These are phyloP conservation scores for Sminthurinus aureus DNA, from an alignment of 2,888 invertebrate genomes.

Conservation along the genomic window DNA sequence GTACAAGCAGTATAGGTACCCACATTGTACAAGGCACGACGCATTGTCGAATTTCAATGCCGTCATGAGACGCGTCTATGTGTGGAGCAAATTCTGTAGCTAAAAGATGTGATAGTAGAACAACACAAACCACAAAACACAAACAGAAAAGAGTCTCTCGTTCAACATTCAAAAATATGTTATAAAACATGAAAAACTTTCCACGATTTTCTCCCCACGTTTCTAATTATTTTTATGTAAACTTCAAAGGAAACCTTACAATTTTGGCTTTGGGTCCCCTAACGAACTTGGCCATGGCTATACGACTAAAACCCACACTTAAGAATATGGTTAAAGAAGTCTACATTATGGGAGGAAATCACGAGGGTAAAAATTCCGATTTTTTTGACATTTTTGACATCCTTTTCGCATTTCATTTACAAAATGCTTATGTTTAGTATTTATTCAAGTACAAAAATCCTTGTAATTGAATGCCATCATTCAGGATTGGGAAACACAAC, in stretches of 20 bases:
- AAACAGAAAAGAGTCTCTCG: background rate
- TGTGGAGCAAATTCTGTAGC: no score
- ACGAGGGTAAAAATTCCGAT: constrained; percentile 39
- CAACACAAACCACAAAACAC: background rate
- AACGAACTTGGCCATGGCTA: constrained; percentile 80
- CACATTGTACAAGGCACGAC: no score
- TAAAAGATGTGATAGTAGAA: background rate
- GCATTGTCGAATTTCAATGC: no score
- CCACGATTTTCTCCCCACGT: background rate
- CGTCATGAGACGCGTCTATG: no score
- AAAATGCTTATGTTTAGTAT: background rate
- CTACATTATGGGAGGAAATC: constrained; percentile 57
- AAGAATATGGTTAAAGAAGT: constrained; percentile 49
- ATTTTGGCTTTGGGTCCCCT: constrained; percentile 72
- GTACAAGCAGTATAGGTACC: no score
- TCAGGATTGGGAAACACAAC: constrained; percentile 70
- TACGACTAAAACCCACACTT: constrained; percentile 70
- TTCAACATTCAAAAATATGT: no score
- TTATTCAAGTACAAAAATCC: background rate
- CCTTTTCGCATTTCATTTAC: background rate
- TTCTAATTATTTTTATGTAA: background rate
- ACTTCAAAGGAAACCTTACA: constrained; percentile 59
- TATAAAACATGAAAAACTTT: no score
- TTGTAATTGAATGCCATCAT: no score
- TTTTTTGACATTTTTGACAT: background rate